Percentiles rank a stretch among this genome's conserved stretches.
Evolutionary conservation across 2,113 vertebrate species (phyloP).

Genomic region (Aleadryas rufinucha): DNA sequence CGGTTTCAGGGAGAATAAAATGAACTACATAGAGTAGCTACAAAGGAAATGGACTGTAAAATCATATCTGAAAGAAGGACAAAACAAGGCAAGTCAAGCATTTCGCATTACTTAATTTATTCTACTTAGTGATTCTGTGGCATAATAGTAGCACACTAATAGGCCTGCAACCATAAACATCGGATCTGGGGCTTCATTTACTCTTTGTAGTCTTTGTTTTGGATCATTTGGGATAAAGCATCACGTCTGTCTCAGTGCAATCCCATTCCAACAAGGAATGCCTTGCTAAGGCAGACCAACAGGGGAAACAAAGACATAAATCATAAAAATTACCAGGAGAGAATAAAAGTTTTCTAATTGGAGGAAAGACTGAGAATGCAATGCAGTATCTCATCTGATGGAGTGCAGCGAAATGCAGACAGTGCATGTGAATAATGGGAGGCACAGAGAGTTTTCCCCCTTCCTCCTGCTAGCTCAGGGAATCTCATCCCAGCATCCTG

Average conservation of each 20-base stretch:
- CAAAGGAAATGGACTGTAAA: slow-evolving; percentile 44
- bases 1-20: neutral
- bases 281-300: neutral
- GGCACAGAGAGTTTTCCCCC: neutral
- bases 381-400: neutral
- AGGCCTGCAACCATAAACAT: slow-evolving; percentile 9
- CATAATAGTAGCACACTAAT: neutral
- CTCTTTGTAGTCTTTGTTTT: neutral
- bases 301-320: neutral
- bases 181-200: neutral
- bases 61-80: slow-evolving; percentile 37
- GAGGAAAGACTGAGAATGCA: neutral
- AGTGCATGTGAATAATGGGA: neutral
- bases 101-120: neutral
- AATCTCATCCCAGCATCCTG: neutral
- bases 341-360: neutral
- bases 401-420: neutral
- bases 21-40: neutral
- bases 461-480: neutral
- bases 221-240: neutral
- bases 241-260: neutral
- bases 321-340: neutral
- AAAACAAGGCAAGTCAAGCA: slow-evolving; percentile 45
- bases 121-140: slow-evolving; percentile 3
- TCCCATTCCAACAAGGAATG: neutral